A percentile compares a stretch with the other conserved stretches of the same genome.
phyloP scores from a whole-genome alignment of 2,797 vertebrate genomes.

The Dipus sagitta region DNA sequence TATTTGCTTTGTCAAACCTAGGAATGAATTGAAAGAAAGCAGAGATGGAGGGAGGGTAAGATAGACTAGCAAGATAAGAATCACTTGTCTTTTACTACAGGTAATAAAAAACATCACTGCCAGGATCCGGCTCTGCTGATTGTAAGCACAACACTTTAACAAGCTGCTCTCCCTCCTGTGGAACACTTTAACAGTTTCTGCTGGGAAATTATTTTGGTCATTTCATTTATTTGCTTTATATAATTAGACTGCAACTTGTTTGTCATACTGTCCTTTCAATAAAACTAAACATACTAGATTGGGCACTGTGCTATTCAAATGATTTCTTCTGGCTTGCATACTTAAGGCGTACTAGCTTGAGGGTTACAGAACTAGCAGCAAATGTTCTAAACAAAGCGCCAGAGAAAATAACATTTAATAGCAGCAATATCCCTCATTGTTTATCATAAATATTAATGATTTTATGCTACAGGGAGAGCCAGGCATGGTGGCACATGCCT shows the following conservation, averaged over 20 bases:
- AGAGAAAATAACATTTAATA: neutral
- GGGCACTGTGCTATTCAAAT: neutral
- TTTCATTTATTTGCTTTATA: neutral
- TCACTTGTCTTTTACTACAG: neutral
- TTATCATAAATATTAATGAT: neutral
- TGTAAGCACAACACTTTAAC: no score
- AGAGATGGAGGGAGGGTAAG: neutral
- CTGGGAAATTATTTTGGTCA: slow-evolving; percentile 2
- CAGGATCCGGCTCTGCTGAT: no score
- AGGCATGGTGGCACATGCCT: no score
- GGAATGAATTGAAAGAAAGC: neutral
- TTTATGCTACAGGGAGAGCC: neutral
- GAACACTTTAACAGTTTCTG: no score
- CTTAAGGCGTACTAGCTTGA: neutral
- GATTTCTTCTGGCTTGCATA: slow-evolving; percentile 9
- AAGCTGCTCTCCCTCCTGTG: no score
- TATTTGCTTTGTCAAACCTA: neutral
- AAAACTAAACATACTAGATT: neutral
- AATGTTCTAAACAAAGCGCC: neutral
- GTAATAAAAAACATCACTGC: neutral
- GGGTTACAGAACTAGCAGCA: neutral
- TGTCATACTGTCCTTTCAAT: neutral
- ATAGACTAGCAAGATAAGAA: neutral
- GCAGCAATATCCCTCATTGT: neutral
- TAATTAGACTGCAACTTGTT: neutral